These are phyloP conservation scores for Bursaphelenchus okinawaensis DNA, from an alignment of 2,888 invertebrate species.

Conservation along the genomic window DNA sequence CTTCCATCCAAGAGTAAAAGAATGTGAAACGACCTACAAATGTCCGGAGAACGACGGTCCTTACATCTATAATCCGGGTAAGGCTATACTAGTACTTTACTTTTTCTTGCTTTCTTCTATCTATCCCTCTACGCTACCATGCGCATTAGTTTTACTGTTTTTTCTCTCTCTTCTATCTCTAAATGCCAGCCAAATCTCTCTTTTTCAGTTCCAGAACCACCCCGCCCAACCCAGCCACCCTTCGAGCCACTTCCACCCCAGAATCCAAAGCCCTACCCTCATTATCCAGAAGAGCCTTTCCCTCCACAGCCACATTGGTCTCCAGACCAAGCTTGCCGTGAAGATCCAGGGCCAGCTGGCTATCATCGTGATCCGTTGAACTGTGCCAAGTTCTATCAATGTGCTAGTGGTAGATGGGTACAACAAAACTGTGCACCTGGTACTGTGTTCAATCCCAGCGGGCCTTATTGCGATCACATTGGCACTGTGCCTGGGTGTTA, in stretches of 20 bases:
- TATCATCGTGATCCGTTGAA: constrained; percentile 9
- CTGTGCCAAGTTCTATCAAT: constrained; percentile 29
- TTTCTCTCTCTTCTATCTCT: too few relatives aligned
- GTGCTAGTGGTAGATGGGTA: constrained; percentile 26
- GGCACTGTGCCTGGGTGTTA: neutral
- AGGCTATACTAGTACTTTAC: neutral
- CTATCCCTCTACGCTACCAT: too few relatives aligned
- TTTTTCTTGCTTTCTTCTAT: too few relatives aligned
- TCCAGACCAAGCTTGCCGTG: neutral
- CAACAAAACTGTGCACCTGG: constrained; percentile 24
- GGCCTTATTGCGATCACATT: neutral
- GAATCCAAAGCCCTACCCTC: neutral
- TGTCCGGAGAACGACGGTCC: neutral
- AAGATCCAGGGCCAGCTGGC: constrained; percentile 10
- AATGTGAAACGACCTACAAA: neutral
- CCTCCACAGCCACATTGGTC: neutral
- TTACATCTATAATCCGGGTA: neutral
- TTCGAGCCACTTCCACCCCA: neutral
- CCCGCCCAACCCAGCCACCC: neutral
- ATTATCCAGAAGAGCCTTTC: neutral
- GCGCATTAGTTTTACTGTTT: too few relatives aligned
- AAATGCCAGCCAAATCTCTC: too few relatives aligned
- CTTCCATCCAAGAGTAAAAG: neutral
- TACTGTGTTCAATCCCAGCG: neutral
- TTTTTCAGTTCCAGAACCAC: too few relatives aligned